Evolutionary conservation across 2,888 invertebrate species (phyloP).

Genomic region (Sialis lutaria): DNA sequence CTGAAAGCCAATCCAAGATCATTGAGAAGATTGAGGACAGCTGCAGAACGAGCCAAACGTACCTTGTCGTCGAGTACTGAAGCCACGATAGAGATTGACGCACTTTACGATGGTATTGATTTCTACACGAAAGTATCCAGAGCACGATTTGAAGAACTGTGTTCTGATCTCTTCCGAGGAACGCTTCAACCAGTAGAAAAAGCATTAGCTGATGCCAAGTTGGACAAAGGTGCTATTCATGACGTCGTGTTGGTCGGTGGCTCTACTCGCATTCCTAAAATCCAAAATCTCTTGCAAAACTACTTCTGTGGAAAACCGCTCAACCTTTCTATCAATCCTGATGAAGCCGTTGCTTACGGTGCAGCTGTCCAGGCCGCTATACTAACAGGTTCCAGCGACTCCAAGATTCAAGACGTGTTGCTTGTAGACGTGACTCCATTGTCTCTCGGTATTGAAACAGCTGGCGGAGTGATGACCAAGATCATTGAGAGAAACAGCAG

Average conservation of each 20-base stretch:
- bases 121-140: constrained; percentile 56
- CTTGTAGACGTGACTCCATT: constrained; percentile 50
- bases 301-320: constrained; percentile 44
- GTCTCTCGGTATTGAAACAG: constrained; percentile 61
- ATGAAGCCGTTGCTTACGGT: constrained; percentile 24
- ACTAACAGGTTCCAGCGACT: constrained; percentile 31
- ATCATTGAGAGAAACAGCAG: constrained; percentile 37
- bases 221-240: constrained; percentile 58
- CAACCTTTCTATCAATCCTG: constrained; percentile 23
- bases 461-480: constrained; percentile 61
- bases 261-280: constrained; percentile 63
- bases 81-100: constrained; percentile 57
- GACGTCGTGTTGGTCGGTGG: constrained; percentile 73
- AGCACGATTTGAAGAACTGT: constrained; percentile 60
- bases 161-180: constrained; percentile 48
- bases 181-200: constrained; percentile 58
- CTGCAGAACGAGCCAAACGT: constrained; percentile 61
- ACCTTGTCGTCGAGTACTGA: constrained; percentile 62
- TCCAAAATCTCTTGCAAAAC: constrained; percentile 54
- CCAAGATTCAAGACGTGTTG: constrained; percentile 55
- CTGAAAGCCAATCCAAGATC: constrained; percentile 45
- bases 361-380: constrained; percentile 23
- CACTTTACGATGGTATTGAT: constrained; percentile 57
- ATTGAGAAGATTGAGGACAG: constrained; percentile 49
- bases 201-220: constrained; percentile 54